phyloP scores from a whole-genome alignment of 2,113 vertebrate species.

The Phyllostomus hastatus region DNA sequence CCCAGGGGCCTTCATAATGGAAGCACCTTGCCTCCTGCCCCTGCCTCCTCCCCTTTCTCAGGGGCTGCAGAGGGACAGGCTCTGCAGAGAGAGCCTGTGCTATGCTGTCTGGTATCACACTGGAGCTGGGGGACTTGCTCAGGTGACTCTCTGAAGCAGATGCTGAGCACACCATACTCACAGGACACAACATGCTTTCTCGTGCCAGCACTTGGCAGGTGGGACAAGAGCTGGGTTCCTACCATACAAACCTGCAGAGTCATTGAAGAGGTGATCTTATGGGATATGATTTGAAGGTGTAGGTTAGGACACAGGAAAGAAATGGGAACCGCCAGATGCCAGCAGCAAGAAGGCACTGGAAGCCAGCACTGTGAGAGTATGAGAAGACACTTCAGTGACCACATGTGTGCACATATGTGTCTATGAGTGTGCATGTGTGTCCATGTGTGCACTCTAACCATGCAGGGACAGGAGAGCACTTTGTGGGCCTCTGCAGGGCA shows the following conservation, averaged over 20 bases:
- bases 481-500: not conserved
- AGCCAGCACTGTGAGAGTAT: not conserved
- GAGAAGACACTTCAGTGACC: not conserved
- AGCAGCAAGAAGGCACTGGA: not conserved
- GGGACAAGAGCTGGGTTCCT: not conserved
- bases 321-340: not conserved
- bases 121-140: not conserved
- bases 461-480: not conserved
- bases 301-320: not conserved
- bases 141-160: not conserved
- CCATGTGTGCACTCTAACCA: not conserved
- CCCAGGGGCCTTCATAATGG: constrained; percentile 65
- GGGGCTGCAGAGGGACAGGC: not conserved
- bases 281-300: too few relatives aligned
- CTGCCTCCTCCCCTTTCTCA: not conserved
- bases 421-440: not conserved
- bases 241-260: not conserved
- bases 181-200: not conserved
- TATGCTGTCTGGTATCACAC: not conserved
- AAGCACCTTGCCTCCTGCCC: constrained; percentile 22
- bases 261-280: not conserved
- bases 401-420: accelerated
- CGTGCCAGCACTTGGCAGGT: not conserved
- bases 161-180: not conserved
- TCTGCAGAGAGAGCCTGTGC: not conserved